phyloP scores from a whole-genome alignment of 2,888 invertebrate species.

The Eudemis profundana region DNA sequence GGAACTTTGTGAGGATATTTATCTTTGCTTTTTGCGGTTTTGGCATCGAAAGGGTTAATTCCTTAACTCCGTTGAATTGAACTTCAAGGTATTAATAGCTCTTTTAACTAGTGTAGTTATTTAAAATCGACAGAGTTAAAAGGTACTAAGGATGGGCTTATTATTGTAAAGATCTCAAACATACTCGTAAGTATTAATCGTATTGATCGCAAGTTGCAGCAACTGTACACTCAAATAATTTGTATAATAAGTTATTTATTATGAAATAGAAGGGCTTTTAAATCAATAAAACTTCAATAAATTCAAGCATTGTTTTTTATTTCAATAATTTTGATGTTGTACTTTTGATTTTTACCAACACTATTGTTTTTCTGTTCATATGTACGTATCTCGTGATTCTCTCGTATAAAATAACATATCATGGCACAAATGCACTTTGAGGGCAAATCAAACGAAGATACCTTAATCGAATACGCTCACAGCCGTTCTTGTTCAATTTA shows the following conservation, averaged over 20 bases:
- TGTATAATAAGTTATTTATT: not conserved
- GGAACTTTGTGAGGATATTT: no score
- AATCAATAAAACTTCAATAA: conserved; percentile 30
- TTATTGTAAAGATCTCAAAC: not conserved
- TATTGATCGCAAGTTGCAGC: not conserved
- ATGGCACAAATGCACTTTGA: conserved; percentile 60
- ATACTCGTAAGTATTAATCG: not conserved
- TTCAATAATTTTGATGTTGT: conserved; percentile 17
- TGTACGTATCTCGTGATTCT: not conserved
- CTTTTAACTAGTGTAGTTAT: no score
- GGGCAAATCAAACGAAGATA: conserved; percentile 50
- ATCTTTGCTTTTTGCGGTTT: no score
- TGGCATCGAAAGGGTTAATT: no score
- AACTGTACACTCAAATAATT: not conserved
- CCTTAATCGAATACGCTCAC: conserved; percentile 66
- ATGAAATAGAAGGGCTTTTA: not conserved
- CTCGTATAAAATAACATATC: conserved; percentile 52
- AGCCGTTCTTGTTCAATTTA: conserved; percentile 63
- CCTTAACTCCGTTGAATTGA: no score
- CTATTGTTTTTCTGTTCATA: not conserved
- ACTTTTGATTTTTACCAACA: conserved; percentile 20
- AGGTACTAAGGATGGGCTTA: not conserved
- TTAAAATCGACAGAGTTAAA: no score
- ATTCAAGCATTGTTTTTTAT: conserved; percentile 26
- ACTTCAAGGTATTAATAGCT: no score